These are phyloP conservation scores for Spea multiplicata DNA, from an alignment of 2,113 vertebrate genomes.

Conservation along the genomic window DNA sequence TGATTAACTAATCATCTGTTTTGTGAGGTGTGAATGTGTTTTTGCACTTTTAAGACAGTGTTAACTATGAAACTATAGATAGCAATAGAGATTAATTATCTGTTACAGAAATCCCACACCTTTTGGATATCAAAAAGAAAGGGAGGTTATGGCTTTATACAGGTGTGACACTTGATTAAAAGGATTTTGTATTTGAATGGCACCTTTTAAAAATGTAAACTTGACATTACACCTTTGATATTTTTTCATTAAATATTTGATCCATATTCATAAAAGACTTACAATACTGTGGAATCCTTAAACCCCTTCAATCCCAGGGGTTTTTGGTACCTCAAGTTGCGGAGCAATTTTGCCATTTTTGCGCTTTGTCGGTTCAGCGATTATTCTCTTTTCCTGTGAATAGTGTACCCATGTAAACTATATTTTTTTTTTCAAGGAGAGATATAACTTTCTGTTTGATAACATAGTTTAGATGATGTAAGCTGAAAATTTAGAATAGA, in stretches of 20 bases:
- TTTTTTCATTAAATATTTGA: slow-evolving; percentile 58
- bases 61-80: slow-evolving; percentile 81
- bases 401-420: too few species aligned
- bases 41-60: slow-evolving; percentile 75
- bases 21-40: slow-evolving; percentile 74
- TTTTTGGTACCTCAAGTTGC: too few species aligned
- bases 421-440: too few species aligned
- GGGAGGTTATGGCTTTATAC: slow-evolving; percentile 60
- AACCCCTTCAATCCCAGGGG: too few species aligned
- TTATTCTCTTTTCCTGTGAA: too few species aligned
- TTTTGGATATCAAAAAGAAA: slow-evolving; percentile 68
- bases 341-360: too few species aligned
- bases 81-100: slow-evolving; percentile 79
- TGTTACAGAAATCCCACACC: slow-evolving; percentile 66
- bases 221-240: slow-evolving; percentile 58
- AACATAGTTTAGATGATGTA: too few species aligned
- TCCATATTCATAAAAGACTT: slow-evolving; percentile 21
- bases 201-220: slow-evolving; percentile 51
- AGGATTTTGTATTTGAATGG: slow-evolving; percentile 60
- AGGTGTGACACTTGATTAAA: slow-evolving; percentile 68
- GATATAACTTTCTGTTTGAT: too few species aligned
- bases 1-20: slow-evolving; percentile 75
- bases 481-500: too few species aligned
- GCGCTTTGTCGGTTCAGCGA: too few species aligned
- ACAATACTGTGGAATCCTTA: not conserved